Percentiles rank a stretch among this genome's conserved stretches.
These are phyloP conservation scores for Harpalus rubripes DNA, from an alignment of 2,888 invertebrate genomes.

Conservation along the genomic window DNA sequence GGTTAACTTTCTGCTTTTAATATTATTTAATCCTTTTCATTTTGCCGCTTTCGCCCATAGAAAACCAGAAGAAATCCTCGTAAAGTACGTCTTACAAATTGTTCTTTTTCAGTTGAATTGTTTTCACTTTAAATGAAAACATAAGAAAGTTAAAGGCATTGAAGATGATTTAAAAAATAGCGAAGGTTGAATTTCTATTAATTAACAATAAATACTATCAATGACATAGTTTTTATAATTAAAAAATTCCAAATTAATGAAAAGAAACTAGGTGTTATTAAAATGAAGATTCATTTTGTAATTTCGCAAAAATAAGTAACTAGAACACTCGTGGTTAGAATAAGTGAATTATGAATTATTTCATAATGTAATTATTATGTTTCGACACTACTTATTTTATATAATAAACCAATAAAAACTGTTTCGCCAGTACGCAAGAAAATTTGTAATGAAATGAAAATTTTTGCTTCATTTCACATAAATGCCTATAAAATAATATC, in stretches of 20 bases:
- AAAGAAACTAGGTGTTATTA: neutral
- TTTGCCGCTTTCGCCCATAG: conserved; percentile 14
- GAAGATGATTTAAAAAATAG: neutral
- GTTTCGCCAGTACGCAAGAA: neutral
- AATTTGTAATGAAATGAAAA: neutral
- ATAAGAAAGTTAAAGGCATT: conserved; percentile 23
- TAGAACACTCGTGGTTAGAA: neutral
- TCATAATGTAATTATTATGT: neutral
- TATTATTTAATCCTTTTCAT: conserved; percentile 24
- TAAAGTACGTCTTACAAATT: conserved; percentile 19
- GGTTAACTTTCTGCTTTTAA: conserved; percentile 29
- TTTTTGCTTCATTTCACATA: conserved; percentile 7
- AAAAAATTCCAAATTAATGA: neutral
- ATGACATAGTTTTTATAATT: conserved; percentile 4
- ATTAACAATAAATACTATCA: conserved; percentile 4
- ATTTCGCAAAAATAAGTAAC: neutral
- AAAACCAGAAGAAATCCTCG: conserved; percentile 1
- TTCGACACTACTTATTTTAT: conserved; percentile 7
- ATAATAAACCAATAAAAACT: neutral
- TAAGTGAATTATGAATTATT: conserved; percentile 10
- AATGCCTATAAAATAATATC: neutral
- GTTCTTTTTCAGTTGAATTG: conserved; percentile 14
- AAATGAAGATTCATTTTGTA: neutral
- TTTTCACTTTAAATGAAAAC: conserved; percentile 20
- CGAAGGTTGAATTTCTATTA: neutral